phyloP scores from a whole-genome alignment of 2,888 invertebrate species.

The Melanostoma scalare region DNA sequence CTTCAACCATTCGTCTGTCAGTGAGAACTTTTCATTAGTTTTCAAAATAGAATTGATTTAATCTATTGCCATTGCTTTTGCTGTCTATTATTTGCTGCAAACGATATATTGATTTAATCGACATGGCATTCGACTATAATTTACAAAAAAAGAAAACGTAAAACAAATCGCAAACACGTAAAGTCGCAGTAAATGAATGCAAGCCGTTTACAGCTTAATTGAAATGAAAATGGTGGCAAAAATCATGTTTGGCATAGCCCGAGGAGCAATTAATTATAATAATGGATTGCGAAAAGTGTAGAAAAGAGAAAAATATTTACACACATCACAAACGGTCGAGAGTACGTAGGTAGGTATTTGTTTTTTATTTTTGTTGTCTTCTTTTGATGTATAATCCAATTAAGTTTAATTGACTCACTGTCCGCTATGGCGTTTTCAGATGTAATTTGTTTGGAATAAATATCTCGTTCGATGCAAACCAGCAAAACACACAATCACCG shows the following conservation, averaged over 20 bases:
- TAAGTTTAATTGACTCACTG: constrained; percentile 73
- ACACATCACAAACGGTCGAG: constrained; percentile 14
- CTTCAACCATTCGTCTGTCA: constrained; percentile 1
- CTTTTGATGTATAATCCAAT: constrained; percentile 68
- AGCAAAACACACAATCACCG: constrained; percentile 1
- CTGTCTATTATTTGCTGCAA: constrained; percentile 2
- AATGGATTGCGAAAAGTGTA: constrained; percentile 71
- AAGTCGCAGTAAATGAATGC: constrained; percentile 38
- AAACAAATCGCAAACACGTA: constrained; percentile 3
- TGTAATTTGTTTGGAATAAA: constrained; percentile 53
- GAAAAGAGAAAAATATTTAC: constrained; percentile 21
- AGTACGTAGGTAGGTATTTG: neutral
- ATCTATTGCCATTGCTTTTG: constrained; percentile 21
- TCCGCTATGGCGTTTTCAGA: constrained; percentile 62
- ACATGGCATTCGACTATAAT: constrained; percentile 52
- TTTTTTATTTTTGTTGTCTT: constrained; percentile 28
- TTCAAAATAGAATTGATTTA: constrained; percentile 57
- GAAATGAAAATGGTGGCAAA: constrained; percentile 72
- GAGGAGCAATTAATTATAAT: constrained; percentile 73
- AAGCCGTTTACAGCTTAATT: constrained; percentile 71
- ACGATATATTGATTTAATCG: constrained; percentile 61
- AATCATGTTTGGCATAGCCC: constrained; percentile 66
- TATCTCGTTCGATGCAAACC: constrained; percentile 42
- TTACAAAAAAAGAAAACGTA: constrained; percentile 26
- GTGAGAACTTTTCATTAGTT: constrained; percentile 54